A percentile compares a stretch with the other conserved stretches of the same genome.
These are phyloP conservation scores for Bombus breviceps DNA, from an alignment of 1,140 invertebrate genomes.

Conservation along the genomic window DNA sequence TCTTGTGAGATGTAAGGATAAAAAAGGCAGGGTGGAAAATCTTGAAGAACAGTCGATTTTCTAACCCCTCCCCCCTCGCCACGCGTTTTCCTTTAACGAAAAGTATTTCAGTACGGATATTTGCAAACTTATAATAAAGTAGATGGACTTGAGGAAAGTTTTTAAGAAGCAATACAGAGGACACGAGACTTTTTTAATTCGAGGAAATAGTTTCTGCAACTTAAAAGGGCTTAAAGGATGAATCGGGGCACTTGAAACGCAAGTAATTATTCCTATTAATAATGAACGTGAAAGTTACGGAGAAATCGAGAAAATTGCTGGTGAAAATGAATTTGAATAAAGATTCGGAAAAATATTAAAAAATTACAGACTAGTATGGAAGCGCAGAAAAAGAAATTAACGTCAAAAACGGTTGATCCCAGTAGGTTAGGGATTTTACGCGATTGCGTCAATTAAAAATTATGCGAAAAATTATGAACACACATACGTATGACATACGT, in stretches of 20 bases:
- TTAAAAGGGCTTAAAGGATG: not conserved
- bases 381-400: too few species aligned
- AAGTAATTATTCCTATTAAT: not conserved
- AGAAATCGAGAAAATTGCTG: not conserved
- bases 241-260: too few species aligned
- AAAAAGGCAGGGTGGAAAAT: not conserved
- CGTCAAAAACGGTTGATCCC: too few species aligned
- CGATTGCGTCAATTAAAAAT: too few species aligned
- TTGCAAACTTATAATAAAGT: not conserved
- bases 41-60: not conserved
- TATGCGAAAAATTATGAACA: too few species aligned
- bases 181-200: not conserved
- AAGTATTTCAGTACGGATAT: not conserved
- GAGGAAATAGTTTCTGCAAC: not conserved
- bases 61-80: rapidly evolving
- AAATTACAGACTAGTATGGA: not conserved
- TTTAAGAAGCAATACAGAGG: not conserved
- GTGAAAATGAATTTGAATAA: not conserved
- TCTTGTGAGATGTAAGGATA: not conserved
- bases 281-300: not conserved
- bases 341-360: not conserved
- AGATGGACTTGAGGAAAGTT: not conserved
- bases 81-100: too few species aligned
- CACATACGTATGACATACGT: too few species aligned
- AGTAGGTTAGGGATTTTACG: not conserved